A percentile compares a stretch with the other conserved stretches of the same genome.
Conservation (phyloP, 1,140 invertebrate genomes). For the Arion vulgaris region DNA sequence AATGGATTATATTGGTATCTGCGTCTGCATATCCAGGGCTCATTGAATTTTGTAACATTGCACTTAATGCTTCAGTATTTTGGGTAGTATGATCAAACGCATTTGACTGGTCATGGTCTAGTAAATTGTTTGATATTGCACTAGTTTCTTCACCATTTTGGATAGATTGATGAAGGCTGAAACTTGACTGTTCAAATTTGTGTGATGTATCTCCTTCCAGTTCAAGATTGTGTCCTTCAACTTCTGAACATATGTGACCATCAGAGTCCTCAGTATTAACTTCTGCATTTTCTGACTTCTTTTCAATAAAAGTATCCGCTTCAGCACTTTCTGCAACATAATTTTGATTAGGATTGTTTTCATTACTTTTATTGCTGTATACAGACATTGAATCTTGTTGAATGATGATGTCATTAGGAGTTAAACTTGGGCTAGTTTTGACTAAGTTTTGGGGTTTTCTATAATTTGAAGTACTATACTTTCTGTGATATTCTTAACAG, state of each 20-base stretch:
- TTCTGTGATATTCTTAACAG: neutral
- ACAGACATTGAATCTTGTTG: neutral
- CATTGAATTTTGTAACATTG: neutral
- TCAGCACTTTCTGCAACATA: neutral
- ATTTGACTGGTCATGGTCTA: neutral
- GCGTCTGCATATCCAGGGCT: neutral
- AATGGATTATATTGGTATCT: neutral
- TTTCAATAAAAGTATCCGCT: neutral
- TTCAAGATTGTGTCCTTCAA: neutral
- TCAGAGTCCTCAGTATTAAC: neutral
- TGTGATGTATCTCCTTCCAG: neutral
- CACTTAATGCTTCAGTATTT: neutral
- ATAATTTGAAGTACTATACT: neutral
- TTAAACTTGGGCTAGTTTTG: conserved; percentile 9
- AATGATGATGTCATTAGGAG: neutral
- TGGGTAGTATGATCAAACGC: neutral
- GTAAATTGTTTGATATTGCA: neutral
- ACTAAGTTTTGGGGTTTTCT: conserved; percentile 2
- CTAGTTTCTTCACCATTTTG: neutral
- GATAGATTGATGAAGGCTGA: neutral
- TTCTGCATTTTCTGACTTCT: conserved; percentile 6
- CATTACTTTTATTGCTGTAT: neutral
- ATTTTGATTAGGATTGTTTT: neutral
- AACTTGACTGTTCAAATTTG: neutral
- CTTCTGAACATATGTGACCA: neutral